Conservation (phyloP, 2,888 invertebrate species). For the Erebia aethiops region DNA sequence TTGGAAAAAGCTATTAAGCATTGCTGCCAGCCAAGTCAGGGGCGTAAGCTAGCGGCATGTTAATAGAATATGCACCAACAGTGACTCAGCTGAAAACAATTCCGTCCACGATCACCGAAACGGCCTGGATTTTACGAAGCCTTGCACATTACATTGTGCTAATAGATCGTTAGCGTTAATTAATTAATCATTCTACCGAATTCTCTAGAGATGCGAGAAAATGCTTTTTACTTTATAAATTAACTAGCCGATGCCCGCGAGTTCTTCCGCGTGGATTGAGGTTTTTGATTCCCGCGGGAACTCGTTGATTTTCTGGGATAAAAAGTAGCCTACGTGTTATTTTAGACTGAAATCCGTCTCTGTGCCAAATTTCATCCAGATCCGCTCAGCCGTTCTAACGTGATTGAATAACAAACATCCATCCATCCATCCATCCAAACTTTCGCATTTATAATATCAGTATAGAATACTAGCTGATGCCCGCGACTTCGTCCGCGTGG, state of each 20-base stretch:
- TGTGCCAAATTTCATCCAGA: too few species aligned
- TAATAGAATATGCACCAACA: neutral
- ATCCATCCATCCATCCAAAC: too few species aligned
- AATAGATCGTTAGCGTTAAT: slow-evolving; percentile 23
- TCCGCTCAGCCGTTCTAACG: too few species aligned
- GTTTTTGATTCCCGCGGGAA: neutral
- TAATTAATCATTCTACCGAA: slow-evolving; percentile 23
- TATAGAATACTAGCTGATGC: too few species aligned
- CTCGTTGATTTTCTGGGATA: too few species aligned
- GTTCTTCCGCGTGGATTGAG: too few species aligned
- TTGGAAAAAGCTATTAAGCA: neutral
- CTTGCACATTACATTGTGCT: slow-evolving; percentile 35
- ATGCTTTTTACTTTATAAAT: slow-evolving; percentile 9
- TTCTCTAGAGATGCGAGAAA: slow-evolving; percentile 15
- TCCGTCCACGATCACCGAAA: slow-evolving; percentile 52
- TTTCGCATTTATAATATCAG: too few species aligned
- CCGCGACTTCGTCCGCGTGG: too few species aligned
- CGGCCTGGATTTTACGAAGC: slow-evolving; percentile 48
- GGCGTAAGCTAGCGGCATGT: neutral
- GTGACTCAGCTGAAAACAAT: slow-evolving; percentile 45
- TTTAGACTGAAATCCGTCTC: too few species aligned
- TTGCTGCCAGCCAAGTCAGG: neutral
- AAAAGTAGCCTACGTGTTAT: too few species aligned
- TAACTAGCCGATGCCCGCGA: neutral
- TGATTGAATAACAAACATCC: too few species aligned